phyloP scores from a whole-genome alignment of 2,797 vertebrate species.

The Cryptoprocta ferox region DNA sequence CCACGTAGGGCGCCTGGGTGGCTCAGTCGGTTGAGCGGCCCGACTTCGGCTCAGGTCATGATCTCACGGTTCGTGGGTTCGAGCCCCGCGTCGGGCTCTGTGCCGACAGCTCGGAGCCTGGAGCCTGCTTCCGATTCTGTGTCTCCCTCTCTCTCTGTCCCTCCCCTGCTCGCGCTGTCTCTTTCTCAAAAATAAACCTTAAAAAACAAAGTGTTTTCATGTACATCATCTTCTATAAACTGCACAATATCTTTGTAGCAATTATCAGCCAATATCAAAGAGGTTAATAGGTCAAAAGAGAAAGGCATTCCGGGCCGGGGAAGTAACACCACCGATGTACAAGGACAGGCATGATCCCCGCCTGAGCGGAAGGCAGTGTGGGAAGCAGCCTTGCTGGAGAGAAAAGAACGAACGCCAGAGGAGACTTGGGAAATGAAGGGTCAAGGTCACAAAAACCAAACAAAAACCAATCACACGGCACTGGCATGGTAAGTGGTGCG shows the following conservation, averaged over 20 bases:
- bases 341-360: background rate
- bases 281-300: background rate
- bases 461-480: background rate
- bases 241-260: background rate
- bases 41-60: no score
- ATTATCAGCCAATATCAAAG: constrained; percentile 14
- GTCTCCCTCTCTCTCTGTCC: no score
- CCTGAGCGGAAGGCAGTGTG: background rate
- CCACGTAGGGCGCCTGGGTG: background rate
- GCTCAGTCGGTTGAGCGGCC: no score
- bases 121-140: no score
- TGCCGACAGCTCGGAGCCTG: no score
- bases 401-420: background rate
- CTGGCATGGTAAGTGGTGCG: background rate
- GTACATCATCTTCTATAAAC: background rate
- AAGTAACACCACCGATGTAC: background rate
- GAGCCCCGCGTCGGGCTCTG: no score
- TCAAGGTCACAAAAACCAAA: background rate
- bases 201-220: background rate
- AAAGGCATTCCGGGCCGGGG: background rate
- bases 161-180: no score
- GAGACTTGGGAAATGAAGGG: background rate
- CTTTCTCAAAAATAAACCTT: no score
- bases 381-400: background rate
- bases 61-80: no score